These are phyloP conservation scores for Daubentonia madagascariensis DNA, from an alignment of 2,113 vertebrate species.

Conservation along the genomic window DNA sequence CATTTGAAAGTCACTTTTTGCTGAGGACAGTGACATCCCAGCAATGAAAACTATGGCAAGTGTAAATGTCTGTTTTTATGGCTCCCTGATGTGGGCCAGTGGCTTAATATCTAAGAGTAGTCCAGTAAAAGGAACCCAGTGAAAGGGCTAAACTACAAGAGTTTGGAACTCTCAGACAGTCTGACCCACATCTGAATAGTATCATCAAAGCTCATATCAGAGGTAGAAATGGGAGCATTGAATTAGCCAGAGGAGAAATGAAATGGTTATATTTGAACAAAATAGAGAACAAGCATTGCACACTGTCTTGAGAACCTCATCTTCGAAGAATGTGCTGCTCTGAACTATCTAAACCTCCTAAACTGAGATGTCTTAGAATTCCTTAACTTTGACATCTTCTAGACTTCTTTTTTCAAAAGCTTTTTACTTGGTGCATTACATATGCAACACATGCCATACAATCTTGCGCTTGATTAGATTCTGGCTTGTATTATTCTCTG, in stretches of 20 bases:
- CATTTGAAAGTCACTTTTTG: neutral
- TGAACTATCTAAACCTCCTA: neutral
- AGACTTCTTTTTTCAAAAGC: neutral
- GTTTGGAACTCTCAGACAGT: neutral
- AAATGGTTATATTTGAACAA: neutral
- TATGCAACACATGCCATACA: neutral
- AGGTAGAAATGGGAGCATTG: neutral
- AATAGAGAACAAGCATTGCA: neutral
- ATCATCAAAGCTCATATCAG: neutral
- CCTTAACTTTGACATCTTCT: neutral
- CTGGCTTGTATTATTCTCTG: neutral
- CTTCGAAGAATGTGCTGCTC: neutral
- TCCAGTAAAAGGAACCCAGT: neutral
- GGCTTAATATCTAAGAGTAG: neutral
- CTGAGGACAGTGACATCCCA: neutral
- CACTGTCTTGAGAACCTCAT: neutral
- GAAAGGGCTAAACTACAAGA: too few relatives aligned
- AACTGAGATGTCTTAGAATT: neutral
- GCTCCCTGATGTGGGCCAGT: neutral
- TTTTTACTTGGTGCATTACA: neutral
- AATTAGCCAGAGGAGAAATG: neutral
- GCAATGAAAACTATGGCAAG: neutral
- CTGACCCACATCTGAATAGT: neutral
- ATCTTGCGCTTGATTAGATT: neutral
- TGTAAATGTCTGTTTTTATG: neutral